These are phyloP conservation scores for Sander lucioperca DNA, from an alignment of 2,113 vertebrate species.

Conservation along the genomic window DNA sequence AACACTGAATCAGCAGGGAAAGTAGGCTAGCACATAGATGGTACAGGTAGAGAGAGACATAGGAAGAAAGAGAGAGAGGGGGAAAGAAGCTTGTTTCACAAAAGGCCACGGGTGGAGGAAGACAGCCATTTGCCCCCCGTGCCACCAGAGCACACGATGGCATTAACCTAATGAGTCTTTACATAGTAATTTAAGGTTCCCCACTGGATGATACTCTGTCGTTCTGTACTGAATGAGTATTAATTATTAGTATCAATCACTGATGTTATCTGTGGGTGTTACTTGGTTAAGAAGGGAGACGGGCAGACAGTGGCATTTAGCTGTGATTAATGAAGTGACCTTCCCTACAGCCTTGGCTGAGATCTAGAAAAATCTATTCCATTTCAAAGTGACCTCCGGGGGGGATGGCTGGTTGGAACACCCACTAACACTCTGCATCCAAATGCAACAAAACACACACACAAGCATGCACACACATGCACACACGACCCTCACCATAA, in stretches of 20 bases:
- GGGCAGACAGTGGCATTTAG: constrained; percentile 81
- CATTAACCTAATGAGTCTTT: constrained; percentile 83
- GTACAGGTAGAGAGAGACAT: constrained; percentile 19
- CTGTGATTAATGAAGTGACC: constrained; percentile 87
- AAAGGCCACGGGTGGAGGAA: constrained; percentile 74
- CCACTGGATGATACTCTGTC: constrained; percentile 72
- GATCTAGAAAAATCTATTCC: constrained; percentile 82
- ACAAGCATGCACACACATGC: background rate
- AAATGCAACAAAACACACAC: constrained; percentile 59
- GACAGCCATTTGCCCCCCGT: constrained; percentile 68
- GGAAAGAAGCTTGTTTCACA: constrained; percentile 46
- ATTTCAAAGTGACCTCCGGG: constrained; percentile 81
- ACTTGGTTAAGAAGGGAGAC: constrained; percentile 74
- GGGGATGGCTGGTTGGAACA: constrained; percentile 58
- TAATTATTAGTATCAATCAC: constrained; percentile 86
- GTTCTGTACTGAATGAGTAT: constrained; percentile 75
- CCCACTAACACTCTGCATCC: constrained; percentile 67
- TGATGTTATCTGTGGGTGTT: constrained; percentile 80
- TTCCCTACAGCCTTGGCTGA: constrained; percentile 79
- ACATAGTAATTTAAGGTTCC: constrained; percentile 82
- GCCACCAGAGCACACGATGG: constrained; percentile 60
- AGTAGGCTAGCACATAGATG: constrained; percentile 43
- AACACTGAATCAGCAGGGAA: constrained; percentile 73
- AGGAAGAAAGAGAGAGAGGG: constrained; percentile 18
- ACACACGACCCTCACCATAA: constrained; percentile 33